These are phyloP conservation scores for Enteromius paludinosus DNA, from an alignment of 2,797 vertebrate species.

Conservation along the genomic window DNA sequence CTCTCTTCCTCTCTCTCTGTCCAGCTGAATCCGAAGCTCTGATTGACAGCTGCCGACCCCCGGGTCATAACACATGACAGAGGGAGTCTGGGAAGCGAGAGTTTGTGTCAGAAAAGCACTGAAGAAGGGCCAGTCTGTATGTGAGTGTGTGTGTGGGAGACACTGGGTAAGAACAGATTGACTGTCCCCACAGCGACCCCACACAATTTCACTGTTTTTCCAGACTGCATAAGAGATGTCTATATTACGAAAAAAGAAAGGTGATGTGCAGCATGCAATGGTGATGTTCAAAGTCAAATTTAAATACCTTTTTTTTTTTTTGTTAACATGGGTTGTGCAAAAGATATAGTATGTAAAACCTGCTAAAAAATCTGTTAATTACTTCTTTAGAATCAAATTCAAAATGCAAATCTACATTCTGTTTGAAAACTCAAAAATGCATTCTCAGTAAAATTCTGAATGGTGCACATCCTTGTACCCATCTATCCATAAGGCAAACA, in stretches of 20 bases:
- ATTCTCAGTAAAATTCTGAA: not conserved
- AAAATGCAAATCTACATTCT: not conserved
- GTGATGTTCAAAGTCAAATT: not conserved
- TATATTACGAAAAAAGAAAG: constrained; percentile 14
- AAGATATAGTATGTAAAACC: not conserved
- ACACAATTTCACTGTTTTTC: constrained; percentile 51
- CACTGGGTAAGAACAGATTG: constrained; percentile 67
- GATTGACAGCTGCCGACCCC: constrained; percentile 82
- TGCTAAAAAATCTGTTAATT: not conserved
- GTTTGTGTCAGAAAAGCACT: constrained; percentile 58
- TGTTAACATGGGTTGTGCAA: too few relatives aligned
- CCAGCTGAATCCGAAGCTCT: constrained; percentile 71
- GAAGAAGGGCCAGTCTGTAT: constrained; percentile 50
- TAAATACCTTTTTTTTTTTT: not conserved
- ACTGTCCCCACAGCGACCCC: constrained; percentile 79
- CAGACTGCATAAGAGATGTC: constrained; percentile 22
- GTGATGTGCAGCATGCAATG: not conserved
- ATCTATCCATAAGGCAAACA: not conserved
- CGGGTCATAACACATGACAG: constrained; percentile 73
- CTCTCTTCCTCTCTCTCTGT: constrained; percentile 59
- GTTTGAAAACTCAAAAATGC: not conserved
- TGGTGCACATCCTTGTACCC: not conserved
- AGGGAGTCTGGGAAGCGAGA: constrained; percentile 78
- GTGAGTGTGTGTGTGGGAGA: constrained; percentile 57
- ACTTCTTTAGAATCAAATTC: not conserved